Conservation (phyloP, 2,888 invertebrate species). For the Petrophora chlorosata region DNA sequence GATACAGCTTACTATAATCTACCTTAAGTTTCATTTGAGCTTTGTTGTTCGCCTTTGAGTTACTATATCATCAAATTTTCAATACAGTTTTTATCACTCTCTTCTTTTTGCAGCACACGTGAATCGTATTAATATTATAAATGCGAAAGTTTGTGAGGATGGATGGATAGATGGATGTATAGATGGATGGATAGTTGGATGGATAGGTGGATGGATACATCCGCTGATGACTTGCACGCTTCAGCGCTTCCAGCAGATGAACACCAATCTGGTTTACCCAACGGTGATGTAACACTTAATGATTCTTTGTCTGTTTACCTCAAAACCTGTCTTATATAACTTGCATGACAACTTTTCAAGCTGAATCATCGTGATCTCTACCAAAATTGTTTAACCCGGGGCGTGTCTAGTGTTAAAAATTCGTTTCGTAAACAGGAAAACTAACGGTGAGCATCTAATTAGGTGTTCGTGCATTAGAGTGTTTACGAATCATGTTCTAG, state of each 20-base stretch:
- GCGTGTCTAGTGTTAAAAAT: conserved; percentile 9
- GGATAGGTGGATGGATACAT: conserved; percentile 38
- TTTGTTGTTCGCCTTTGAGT: no score
- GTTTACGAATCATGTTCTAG: conserved; percentile 35
- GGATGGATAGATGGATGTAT: conserved; percentile 36
- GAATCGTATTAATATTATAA: no score
- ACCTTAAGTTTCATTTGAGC: no score
- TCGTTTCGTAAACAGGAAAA: conserved; percentile 16
- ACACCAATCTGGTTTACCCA: conserved; percentile 8
- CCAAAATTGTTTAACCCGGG: conserved; percentile 6
- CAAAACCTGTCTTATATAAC: conserved; percentile 14
- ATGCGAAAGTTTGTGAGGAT: no score
- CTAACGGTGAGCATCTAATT: conserved; percentile 24
- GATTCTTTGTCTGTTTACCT: conserved; percentile 20
- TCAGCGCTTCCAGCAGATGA: conserved; percentile 20
- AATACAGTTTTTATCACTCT: conserved; percentile 10
- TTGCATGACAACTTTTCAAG: conserved; percentile 4
- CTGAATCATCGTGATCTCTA: conserved; percentile 7
- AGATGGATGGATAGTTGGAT: no score
- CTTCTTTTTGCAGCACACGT: conserved; percentile 10
- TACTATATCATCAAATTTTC: no score
- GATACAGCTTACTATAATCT: no score
- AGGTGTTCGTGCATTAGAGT: conserved; percentile 26
- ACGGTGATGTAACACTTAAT: conserved; percentile 13
- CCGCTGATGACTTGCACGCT: conserved; percentile 33